Conservation (phyloP, 2,113 vertebrate genomes). For the Edolisoma coerulescens region DNA sequence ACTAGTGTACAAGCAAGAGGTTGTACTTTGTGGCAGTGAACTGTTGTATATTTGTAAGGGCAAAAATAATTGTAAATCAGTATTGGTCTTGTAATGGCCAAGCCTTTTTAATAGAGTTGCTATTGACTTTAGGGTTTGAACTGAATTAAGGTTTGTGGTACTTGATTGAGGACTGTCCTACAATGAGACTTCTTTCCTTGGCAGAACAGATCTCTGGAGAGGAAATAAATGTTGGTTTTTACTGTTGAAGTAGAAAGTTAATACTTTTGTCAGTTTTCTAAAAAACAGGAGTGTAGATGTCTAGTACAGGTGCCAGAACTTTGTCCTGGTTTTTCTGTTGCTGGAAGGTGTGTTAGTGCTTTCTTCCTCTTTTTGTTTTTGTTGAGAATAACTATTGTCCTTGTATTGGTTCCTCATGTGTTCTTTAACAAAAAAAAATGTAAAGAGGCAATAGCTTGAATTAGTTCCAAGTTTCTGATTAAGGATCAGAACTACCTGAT, state of each 20-base stretch:
- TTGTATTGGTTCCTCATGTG: neutral
- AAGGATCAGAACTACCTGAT: neutral
- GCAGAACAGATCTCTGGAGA: neutral
- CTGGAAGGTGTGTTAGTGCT: neutral
- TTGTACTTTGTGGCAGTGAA: neutral
- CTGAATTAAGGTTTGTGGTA: neutral
- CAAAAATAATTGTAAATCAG: neutral
- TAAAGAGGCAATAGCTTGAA: neutral
- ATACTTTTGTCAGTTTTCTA: neutral
- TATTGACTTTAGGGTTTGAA: neutral
- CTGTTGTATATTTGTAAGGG: neutral
- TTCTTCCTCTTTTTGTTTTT: neutral
- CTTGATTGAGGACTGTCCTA: neutral
- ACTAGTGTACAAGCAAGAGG: neutral
- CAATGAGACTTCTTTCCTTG: neutral
- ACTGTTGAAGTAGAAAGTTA: neutral
- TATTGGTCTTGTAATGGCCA: neutral
- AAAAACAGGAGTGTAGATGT: neutral
- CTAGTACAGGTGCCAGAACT: neutral
- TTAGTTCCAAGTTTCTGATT: neutral
- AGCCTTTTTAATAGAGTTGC: neutral
- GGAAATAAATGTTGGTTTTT: neutral
- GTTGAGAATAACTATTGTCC: neutral
- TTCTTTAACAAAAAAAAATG: neutral
- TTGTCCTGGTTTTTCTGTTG: neutral